Percentiles rank a stretch among this genome's conserved stretches.
phyloP scores from a whole-genome alignment of 1,140 invertebrate genomes.

The Phymorhynchus buccinoides region DNA sequence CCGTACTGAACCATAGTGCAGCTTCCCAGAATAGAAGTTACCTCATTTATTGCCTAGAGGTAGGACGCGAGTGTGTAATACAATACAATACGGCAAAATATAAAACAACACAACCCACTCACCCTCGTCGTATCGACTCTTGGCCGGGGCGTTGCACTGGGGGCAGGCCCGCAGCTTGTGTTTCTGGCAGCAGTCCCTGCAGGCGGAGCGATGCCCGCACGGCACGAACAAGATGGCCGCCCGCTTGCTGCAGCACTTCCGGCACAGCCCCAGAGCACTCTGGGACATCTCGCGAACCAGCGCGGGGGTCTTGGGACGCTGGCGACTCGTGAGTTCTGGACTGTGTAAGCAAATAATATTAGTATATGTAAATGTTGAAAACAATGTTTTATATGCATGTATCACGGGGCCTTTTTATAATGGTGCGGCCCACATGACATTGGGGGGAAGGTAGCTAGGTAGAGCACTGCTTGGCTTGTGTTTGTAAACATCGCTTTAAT shows the following conservation, averaged over 20 bases:
- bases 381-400: no score
- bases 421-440: no score
- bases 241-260: conserved; percentile 1
- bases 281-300: conserved; percentile 20
- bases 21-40: no score
- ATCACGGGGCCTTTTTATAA: no score
- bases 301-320: conserved; percentile 6
- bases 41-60: no score
- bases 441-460: no score
- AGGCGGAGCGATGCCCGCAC: background rate
- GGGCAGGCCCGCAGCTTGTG: conserved; percentile 4
- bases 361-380: no score
- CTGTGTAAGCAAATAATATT: background rate
- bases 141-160: background rate
- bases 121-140: background rate
- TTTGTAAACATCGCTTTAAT: no score
- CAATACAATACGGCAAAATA: no score
- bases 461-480: no score
- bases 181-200: background rate
- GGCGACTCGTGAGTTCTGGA: background rate
- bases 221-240: conserved; percentile 20
- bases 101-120: background rate
- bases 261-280: conserved; percentile 18
- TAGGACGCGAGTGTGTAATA: no score
- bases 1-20: no score